Percentiles rank a stretch among this genome's conserved stretches.
Evolutionary conservation across 2,888 invertebrate species (phyloP).

Genomic region (Apodemia zela): DNA sequence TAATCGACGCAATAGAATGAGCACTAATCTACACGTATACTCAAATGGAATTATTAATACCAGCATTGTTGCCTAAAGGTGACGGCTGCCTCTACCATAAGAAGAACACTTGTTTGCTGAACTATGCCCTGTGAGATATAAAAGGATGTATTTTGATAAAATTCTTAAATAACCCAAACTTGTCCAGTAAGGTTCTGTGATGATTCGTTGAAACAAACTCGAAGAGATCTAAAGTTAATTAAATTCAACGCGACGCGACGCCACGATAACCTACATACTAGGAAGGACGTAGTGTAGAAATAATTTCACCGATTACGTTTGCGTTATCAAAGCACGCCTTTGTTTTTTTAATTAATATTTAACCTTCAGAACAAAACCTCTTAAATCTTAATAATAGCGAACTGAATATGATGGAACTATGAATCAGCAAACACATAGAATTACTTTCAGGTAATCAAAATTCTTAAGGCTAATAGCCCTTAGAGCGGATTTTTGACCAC

Average conservation of each 20-base stretch:
- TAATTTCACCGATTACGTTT: conserved; percentile 50
- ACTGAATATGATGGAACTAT: not conserved
- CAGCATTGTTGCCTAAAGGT: too few species aligned
- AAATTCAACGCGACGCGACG: conserved; percentile 39
- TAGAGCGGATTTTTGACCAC: too few species aligned
- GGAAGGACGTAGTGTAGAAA: conserved; percentile 46
- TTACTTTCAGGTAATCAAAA: too few species aligned
- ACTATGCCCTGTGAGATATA: too few species aligned
- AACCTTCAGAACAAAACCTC: not conserved
- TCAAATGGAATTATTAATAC: too few species aligned
- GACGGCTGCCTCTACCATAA: too few species aligned
- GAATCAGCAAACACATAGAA: too few species aligned
- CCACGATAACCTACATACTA: conserved; percentile 33
- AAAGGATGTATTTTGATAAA: too few species aligned
- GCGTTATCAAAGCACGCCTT: conserved; percentile 28
- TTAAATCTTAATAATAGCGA: not conserved
- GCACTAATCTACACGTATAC: too few species aligned
- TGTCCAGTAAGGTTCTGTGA: not conserved
- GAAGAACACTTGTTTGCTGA: too few species aligned
- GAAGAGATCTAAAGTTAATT: conserved; percentile 27
- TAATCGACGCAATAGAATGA: too few species aligned
- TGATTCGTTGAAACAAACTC: not conserved
- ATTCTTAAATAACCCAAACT: not conserved
- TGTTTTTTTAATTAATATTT: conserved; percentile 27
- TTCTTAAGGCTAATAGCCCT: too few species aligned